Conservation (phyloP, 1,140 invertebrate species). For the Acromyrmex echinatior region DNA sequence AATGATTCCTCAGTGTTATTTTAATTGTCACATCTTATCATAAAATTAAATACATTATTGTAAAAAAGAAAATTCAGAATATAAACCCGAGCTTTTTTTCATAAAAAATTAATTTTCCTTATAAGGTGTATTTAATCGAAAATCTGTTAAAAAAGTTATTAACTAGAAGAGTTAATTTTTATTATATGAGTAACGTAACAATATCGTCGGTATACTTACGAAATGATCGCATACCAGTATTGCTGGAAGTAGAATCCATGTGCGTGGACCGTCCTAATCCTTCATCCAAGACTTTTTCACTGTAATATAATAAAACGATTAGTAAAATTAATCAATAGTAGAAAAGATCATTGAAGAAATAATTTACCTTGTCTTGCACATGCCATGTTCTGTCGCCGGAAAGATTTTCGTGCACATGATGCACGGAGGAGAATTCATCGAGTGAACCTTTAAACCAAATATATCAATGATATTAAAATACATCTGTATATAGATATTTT, state of each 20-base stretch:
- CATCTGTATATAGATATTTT: neutral
- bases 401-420: conserved; percentile 93
- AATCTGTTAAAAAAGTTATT: neutral
- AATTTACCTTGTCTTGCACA: conserved; percentile 81
- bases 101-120: neutral
- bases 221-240: conserved; percentile 77
- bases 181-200: neutral
- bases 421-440: conserved; percentile 90
- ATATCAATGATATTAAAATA: neutral
- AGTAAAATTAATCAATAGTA: conserved; percentile 18
- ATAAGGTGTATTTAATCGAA: neutral
- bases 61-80: neutral
- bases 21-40: neutral
- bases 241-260: conserved; percentile 79
- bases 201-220: conserved; percentile 71
- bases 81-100: neutral
- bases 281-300: conserved; percentile 80
- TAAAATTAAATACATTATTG: neutral
- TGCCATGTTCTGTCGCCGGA: conserved; percentile 85
- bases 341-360: conserved; percentile 16
- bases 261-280: conserved; percentile 74
- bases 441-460: conserved; percentile 88
- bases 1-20: no score
- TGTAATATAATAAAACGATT: conserved; percentile 66
- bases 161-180: neutral